Conservation (phyloP, 2,113 vertebrate species). For the Rhea pennata region DNA sequence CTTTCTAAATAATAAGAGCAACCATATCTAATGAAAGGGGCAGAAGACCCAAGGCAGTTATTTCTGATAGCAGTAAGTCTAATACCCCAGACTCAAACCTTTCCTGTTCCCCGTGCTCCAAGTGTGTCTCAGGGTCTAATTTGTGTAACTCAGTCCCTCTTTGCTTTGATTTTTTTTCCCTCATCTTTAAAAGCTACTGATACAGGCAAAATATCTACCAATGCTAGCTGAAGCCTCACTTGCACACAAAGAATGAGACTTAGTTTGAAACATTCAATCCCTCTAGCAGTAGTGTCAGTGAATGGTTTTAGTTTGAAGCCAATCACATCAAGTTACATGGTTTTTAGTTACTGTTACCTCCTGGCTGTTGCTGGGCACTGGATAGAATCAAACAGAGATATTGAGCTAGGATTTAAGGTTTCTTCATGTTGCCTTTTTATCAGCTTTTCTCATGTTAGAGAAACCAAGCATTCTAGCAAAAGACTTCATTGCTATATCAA, state of each 20-base stretch:
- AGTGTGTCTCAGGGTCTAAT: neutral
- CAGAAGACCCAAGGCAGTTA: neutral
- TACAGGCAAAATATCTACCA: neutral
- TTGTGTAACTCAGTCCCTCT: neutral
- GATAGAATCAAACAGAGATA: neutral
- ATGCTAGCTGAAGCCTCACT: neutral
- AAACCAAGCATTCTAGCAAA: neutral
- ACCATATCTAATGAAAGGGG: neutral
- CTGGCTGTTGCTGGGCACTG: neutral
- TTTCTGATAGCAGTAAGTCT: neutral
- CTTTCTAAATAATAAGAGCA: neutral
- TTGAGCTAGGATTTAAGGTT: neutral
- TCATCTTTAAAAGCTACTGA: neutral
- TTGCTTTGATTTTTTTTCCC: neutral
- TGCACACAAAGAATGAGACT: neutral
- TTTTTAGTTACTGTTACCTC: slow-evolving; percentile 7
- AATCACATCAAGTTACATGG: neutral
- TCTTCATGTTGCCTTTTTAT: neutral
- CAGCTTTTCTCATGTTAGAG: neutral
- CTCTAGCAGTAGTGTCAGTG: neutral
- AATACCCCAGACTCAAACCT: neutral
- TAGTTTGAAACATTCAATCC: neutral
- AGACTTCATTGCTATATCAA: neutral
- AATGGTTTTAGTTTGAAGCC: neutral
- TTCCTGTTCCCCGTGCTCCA: neutral